A percentile compares a stretch with the other conserved stretches of the same genome.
phyloP scores from a whole-genome alignment of 2,113 vertebrate species.

The Andinoacara biseriatus region DNA sequence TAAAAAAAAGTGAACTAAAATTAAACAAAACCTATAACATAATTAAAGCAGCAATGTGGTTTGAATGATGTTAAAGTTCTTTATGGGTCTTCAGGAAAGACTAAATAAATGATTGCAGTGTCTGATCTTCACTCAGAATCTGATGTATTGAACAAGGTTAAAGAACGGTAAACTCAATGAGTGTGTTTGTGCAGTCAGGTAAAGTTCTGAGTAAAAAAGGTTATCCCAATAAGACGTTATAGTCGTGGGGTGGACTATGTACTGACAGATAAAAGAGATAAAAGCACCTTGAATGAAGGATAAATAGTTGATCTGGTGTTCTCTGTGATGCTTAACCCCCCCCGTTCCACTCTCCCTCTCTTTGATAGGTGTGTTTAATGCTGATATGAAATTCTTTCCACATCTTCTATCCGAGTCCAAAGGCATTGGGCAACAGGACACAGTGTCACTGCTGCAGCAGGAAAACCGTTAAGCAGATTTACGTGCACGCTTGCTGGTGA shows the following conservation, averaged over 20 bases:
- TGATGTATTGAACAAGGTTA: background rate
- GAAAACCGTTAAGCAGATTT: conserved; percentile 79
- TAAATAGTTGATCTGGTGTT: conserved; percentile 32
- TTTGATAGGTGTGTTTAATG: conserved; percentile 74
- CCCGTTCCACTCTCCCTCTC: background rate
- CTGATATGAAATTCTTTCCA: conserved; percentile 76
- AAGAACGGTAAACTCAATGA: background rate
- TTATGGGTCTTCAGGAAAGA: no score
- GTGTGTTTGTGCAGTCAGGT: background rate
- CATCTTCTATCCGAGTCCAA: conserved; percentile 67
- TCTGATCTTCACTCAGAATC: background rate
- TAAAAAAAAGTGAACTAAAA: no score
- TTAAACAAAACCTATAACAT: no score
- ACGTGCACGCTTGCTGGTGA: conserved; percentile 64
- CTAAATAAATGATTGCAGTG: background rate
- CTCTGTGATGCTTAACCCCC: conserved; percentile 15
- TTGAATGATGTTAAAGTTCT: no score
- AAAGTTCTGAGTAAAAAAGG: background rate
- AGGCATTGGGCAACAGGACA: conserved; percentile 74
- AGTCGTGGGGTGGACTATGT: background rate
- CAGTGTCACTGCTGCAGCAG: conserved; percentile 73
- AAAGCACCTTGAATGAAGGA: conserved; percentile 28
- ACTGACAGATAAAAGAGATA: background rate
- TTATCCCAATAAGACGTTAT: background rate
- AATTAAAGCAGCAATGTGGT: no score